A percentile compares a stretch with the other conserved stretches of the same genome.
phyloP scores from a whole-genome alignment of 2,113 vertebrate species.

The Xenopus borealis region DNA sequence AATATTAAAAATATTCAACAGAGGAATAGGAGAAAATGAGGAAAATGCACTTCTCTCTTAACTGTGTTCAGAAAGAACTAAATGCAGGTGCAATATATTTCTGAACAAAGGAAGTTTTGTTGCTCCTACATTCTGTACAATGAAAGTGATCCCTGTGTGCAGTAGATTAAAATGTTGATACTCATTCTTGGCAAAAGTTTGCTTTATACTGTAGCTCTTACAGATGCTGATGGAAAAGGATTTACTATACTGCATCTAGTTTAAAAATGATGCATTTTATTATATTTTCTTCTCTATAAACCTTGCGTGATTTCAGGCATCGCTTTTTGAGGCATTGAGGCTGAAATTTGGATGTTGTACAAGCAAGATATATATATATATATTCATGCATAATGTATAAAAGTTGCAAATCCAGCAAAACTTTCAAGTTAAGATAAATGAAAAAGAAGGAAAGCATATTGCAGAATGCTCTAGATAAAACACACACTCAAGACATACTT shows the following conservation, averaged over 20 bases:
- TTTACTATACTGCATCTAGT: conserved; percentile 52
- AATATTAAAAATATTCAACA: conserved; percentile 67
- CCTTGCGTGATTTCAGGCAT: neutral
- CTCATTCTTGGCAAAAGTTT: conserved; percentile 54
- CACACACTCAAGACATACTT: too few relatives aligned
- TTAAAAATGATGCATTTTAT: conserved; percentile 36
- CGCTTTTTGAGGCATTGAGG: neutral
- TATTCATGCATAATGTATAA: too few relatives aligned
- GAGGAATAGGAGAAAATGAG: conserved; percentile 48
- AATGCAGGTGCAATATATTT: conserved; percentile 83
- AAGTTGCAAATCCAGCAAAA: too few relatives aligned
- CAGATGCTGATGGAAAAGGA: conserved; percentile 53
- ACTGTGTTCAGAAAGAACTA: conserved; percentile 67
- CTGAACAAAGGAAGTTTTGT: conserved; percentile 79
- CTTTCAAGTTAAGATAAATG: too few relatives aligned
- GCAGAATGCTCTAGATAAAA: too few relatives aligned
- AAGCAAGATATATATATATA: too few relatives aligned
- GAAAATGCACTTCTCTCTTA: conserved; percentile 67
- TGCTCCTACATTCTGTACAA: conserved; percentile 51
- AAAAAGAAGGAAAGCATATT: too few relatives aligned
- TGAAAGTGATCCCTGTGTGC: conserved; percentile 53
- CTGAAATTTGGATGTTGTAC: neutral
- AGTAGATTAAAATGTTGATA: conserved; percentile 74
- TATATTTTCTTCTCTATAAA: conserved; percentile 7
- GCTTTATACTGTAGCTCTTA: conserved; percentile 61